Evolutionary conservation across 2,113 vertebrate species (phyloP), one percentile per base, ranked within the genome.

Genomic region (Madoqua kirkii): DNA sequence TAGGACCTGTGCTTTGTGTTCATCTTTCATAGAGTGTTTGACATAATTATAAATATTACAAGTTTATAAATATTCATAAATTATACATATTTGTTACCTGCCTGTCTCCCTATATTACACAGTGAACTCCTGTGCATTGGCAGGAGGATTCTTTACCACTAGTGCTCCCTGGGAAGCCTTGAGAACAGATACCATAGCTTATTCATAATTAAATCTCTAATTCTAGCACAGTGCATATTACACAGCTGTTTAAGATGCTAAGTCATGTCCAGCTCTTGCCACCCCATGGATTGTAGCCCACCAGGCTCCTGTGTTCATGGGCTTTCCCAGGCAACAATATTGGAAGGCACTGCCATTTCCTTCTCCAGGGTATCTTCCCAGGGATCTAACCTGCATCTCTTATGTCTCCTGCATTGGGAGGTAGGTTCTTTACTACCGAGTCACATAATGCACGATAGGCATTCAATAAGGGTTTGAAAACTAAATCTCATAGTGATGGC

Each of bases 1-100:
- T 83, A 83, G 52, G 52, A 55, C n/a, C 15, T 81, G 43, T 93
- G 59, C 52, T 59, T 79, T 93, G 17, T 62, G 57, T 93, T 96
- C 33, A 36, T 45, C 21, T 91, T 88, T 67, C 76, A 86, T 89
- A 76, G 33, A 57, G 31, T 7, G 67, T 23, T 94, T 89, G 71
- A 59, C 25, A 52, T 19, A 91, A 91, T 6, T 74, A 19, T 88
- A 95, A 84, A 36, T 89, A 31, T 83, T 52, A 23, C 9, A 40
- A 71, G 67, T 71, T 71, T 40, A 36, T 23, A 36, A 23, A 71
- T 71, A 36, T 36, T 71, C 10, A 71, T 71, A 40, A 71, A 6
- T 71, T 74, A 19, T 90, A 96, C 74, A 43, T 89, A n/a, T 74
- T 52, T 78, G 45, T 60, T 54, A 81, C 15, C 87, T 88, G 45